phyloP scores from a whole-genome alignment of 2,113 vertebrate species.

The Odocoileus hemionus region DNA sequence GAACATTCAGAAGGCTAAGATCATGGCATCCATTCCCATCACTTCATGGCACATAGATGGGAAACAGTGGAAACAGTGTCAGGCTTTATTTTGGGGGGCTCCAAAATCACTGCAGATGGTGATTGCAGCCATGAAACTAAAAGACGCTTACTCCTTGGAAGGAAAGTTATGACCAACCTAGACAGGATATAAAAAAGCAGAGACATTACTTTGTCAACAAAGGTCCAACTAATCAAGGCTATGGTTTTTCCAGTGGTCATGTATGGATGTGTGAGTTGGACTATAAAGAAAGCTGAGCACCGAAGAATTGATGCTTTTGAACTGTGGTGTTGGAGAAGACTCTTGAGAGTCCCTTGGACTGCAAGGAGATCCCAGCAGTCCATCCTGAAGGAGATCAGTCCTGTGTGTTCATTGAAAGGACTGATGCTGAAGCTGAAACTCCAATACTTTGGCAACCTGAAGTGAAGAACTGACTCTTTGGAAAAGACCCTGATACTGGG shows the following conservation, averaged over 20 bases:
- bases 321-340: not conserved
- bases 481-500: not conserved
- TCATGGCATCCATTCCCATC: not conserved
- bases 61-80: not conserved
- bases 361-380: not conserved
- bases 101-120: not conserved
- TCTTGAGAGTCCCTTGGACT: not conserved
- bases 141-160: not conserved
- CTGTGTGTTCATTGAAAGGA: not conserved
- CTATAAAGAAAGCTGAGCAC: not conserved
- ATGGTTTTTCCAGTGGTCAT: not conserved
- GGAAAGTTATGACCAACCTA: not conserved
- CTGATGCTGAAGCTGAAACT: not conserved
- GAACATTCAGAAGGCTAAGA: not conserved
- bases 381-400: not conserved
- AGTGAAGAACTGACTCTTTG: not conserved
- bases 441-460: not conserved
- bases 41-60: not conserved
- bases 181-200: not conserved
- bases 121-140: not conserved
- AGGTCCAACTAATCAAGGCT: not conserved
- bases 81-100: not conserved
- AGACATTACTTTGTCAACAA: not conserved
- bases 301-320: not conserved
- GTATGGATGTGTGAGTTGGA: not conserved